Evolutionary conservation across 2,797 vertebrate genomes (phyloP), one percentile per base, ranked within the genome.

Genomic region (Rhinoraja longicauda): DNA sequence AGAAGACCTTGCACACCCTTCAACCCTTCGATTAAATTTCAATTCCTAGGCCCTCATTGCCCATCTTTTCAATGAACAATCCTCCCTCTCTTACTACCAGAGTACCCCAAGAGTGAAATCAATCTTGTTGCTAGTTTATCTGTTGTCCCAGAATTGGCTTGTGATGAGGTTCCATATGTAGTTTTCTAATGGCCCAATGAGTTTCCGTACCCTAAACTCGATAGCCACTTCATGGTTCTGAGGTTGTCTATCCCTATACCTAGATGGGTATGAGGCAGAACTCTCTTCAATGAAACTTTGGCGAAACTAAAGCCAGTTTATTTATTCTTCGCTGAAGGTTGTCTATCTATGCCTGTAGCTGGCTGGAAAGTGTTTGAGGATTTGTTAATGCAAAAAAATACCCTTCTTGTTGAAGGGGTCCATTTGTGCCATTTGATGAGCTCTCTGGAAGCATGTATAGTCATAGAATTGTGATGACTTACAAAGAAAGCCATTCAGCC

Each of bases 371-470:
- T 93, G 93, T 90, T 15, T 62, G 0, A 82, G n/a, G 57, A 62
- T 64, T 62, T 86, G 8, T 86, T 19, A 86, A 4, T 13, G 29
- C 26, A 5, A 84, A 29, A 15, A 84, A n/a, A n/a, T 45, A 84
- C 84, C 53, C 53, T 62, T 62, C 39, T 57, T 57, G 93, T 96
- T 96, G 96, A 96, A 96, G 97, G 95, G 95, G 95, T 97, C 96
- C 96, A 96, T 95, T 95, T 96, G 97, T 97, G 57, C 6, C n/a
- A n/a, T 29, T 86, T 86, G 57, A 64, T 62, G 62, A 29, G 82
- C 57, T 59, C 29, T 29, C 29, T 62, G 26, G 12, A 10, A 62
- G 26, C 57, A 62, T 62, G 53, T 45, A 45, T 45, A 45, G 45
- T 45, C 45, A 67, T 67, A 13, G 64, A 45, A 45, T 45, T 45